A percentile compares a stretch with the other conserved stretches of the same genome.
Conservation (phyloP, 1,140 invertebrate species). For the Geopemphigus sp. region DNA sequence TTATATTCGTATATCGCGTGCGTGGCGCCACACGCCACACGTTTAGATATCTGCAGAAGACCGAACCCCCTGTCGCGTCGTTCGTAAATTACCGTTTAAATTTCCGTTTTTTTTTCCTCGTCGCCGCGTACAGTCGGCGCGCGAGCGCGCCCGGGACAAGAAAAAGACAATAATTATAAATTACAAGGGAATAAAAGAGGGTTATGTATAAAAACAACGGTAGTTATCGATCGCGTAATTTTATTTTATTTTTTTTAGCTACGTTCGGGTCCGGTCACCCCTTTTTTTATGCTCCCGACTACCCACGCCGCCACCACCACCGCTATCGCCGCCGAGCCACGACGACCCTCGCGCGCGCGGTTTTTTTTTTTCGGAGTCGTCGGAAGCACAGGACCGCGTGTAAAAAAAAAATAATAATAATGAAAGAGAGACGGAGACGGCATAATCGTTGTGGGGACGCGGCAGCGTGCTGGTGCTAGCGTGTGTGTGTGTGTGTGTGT, state of each 20-base stretch:
- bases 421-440: conserved; percentile 50
- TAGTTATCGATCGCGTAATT: conserved; percentile 49
- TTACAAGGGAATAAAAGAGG: conserved; percentile 42
- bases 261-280: conserved; percentile 44
- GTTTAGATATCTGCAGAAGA: conserved; percentile 5
- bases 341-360: conserved; percentile 24
- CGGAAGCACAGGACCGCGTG: conserved; percentile 24
- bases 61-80: not conserved
- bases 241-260: conserved; percentile 29
- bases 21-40: conserved; percentile 17
- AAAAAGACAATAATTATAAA: conserved; percentile 48
- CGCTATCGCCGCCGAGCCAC: not conserved
- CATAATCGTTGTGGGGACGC: too few relatives aligned
- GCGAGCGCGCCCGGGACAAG: not conserved
- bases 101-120: conserved; percentile 21
- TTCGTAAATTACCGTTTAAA: conserved; percentile 47
- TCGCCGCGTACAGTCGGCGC: too few relatives aligned
- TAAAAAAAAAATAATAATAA: conserved; percentile 46
- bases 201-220: conserved; percentile 48
- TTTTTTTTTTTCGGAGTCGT: conserved; percentile 26
- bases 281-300: conserved; percentile 23
- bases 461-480: too few relatives aligned
- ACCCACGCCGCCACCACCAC: conserved; percentile 12
- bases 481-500: too few relatives aligned
- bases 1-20: conserved; percentile 16